phyloP scores from a whole-genome alignment of 53 echinoderm and acorn worm species.

The Echinarachnius parma region DNA sequence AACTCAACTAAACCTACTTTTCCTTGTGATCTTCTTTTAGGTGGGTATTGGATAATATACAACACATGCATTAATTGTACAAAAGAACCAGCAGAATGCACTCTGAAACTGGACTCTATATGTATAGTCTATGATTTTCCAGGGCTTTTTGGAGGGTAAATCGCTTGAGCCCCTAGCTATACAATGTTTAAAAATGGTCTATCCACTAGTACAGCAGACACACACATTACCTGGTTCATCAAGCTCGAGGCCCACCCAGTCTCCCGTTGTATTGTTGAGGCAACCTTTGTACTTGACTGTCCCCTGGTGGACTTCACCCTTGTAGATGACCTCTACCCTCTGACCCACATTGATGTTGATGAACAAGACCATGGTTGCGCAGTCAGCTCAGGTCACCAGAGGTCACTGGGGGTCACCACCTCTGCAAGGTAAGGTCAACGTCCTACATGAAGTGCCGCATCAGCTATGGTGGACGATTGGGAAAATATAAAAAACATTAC shows the following conservation, averaged over 20 bases:
- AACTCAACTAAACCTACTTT: too few relatives aligned
- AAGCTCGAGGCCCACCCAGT: conserved; percentile 89
- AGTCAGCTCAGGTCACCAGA: neutral
- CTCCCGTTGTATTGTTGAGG: conserved; percentile 70
- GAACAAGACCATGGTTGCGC: conserved; percentile 78
- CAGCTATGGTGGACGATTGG: neutral
- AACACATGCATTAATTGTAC: too few relatives aligned
- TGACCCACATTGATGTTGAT: conserved; percentile 86
- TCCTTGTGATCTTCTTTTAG: too few relatives aligned
- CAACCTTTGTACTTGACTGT: conserved; percentile 90
- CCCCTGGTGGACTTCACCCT: conserved; percentile 56
- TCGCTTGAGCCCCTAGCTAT: too few relatives aligned
- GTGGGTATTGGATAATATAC: too few relatives aligned
- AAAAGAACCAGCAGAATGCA: too few relatives aligned
- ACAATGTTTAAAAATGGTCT: too few relatives aligned
- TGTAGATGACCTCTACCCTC: conserved; percentile 82
- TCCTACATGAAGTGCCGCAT: neutral
- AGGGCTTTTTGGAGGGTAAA: too few relatives aligned
- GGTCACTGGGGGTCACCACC: neutral
- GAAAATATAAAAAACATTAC: neutral
- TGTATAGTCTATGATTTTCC: too few relatives aligned
- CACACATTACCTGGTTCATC: conserved; percentile 36
- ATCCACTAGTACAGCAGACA: too few relatives aligned
- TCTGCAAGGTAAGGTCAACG: neutral
- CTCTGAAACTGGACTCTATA: too few relatives aligned